Conservation (phyloP, 1,140 invertebrate species). For the Lamellibrachia luymesi region DNA sequence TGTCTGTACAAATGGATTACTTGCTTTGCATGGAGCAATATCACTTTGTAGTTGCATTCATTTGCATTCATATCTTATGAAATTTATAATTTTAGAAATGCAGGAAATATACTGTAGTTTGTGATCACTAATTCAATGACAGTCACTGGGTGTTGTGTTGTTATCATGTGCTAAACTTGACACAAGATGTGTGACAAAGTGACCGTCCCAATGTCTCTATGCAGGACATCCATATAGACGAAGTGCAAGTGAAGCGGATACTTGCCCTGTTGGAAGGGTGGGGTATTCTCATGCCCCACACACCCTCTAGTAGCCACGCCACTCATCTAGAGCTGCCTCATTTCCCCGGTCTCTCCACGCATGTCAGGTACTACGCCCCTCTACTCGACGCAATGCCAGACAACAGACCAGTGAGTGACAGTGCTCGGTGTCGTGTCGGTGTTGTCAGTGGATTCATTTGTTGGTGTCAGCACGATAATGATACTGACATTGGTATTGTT, state of each 20-base stretch:
- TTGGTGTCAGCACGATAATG: neutral
- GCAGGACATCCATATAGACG: constrained; percentile 1
- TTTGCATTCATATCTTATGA: no score
- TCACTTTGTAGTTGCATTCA: no score
- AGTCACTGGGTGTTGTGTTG: no score
- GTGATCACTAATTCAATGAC: no score
- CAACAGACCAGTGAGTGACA: constrained; percentile 12
- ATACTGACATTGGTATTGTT: neutral
- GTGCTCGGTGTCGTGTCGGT: neutral
- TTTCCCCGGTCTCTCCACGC: neutral
- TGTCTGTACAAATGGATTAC: no score
- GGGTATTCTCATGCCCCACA: constrained; percentile 8
- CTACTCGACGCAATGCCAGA: constrained; percentile 6
- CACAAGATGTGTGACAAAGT: no score
- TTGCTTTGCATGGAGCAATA: no score
- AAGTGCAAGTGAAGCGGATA: constrained; percentile 1
- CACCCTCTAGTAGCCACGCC: neutral
- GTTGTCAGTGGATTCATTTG: neutral
- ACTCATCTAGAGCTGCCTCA: neutral
- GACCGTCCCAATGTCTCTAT: no score
- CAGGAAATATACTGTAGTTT: no score
- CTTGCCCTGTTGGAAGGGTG: neutral
- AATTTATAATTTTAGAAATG: no score
- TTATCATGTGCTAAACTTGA: no score
- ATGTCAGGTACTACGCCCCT: constrained; percentile 1